Conservation (phyloP, 1,140 invertebrate species). For the Anoplophora glabripennis region DNA sequence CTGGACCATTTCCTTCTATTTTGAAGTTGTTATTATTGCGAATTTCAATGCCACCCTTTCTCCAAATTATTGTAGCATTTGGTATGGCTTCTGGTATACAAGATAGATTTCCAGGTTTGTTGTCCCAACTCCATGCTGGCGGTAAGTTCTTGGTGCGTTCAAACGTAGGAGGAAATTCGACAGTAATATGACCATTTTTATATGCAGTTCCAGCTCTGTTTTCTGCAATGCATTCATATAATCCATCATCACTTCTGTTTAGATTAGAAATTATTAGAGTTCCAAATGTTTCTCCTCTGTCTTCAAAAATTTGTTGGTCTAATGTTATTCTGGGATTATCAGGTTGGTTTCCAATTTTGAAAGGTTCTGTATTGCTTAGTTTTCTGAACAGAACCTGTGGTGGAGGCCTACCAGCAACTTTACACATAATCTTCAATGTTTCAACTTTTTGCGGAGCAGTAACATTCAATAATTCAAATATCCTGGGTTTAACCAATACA, state of each 20-base stretch:
- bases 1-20: slow-evolving; percentile 64
- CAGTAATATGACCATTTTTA: slow-evolving; percentile 77
- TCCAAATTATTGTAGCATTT: slow-evolving; percentile 88
- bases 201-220: slow-evolving; percentile 73
- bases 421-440: slow-evolving; percentile 69
- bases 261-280: slow-evolving; percentile 62
- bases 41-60: slow-evolving; percentile 50
- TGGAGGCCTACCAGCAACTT: slow-evolving; percentile 71
- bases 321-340: slow-evolving; percentile 12
- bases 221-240: slow-evolving; percentile 82
- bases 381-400: slow-evolving; percentile 75
- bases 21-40: slow-evolving; percentile 58
- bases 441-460: slow-evolving; percentile 63
- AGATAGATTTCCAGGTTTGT: slow-evolving; percentile 75
- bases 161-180: slow-evolving; percentile 80
- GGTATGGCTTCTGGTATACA: slow-evolving; percentile 88
- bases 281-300: slow-evolving; percentile 58
- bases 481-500: slow-evolving; percentile 74
- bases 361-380: slow-evolving; percentile 55
- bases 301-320: slow-evolving; percentile 4
- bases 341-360: slow-evolving; percentile 58
- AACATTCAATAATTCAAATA: slow-evolving; percentile 73
- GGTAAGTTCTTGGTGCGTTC: slow-evolving; percentile 67
- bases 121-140: slow-evolving; percentile 76
- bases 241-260: slow-evolving; percentile 73